Percentiles rank a stretch among this genome's conserved stretches.
Evolutionary conservation across 2,888 invertebrate genomes (phyloP).

Genomic region (Acleris holmiana): DNA sequence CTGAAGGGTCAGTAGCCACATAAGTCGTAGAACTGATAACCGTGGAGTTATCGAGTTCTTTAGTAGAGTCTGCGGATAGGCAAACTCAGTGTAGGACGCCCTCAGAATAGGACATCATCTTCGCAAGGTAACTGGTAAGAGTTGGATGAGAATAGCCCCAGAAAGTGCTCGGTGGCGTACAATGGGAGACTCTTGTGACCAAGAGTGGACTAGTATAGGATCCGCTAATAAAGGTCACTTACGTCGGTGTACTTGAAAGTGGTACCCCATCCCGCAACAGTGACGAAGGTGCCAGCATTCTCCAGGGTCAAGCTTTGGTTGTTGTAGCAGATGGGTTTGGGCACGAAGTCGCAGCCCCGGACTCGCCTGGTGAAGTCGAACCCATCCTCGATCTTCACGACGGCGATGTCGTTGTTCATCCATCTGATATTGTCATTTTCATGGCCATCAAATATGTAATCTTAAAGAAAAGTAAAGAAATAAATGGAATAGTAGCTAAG

Average conservation of each 20-base stretch:
- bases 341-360: constrained; percentile 69
- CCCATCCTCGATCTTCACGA: constrained; percentile 71
- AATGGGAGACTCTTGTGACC: too few species aligned
- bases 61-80: too few species aligned
- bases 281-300: constrained; percentile 61
- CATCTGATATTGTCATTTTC: constrained; percentile 74
- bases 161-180: too few species aligned
- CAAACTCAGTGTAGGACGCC: too few species aligned
- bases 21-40: too few species aligned
- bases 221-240: constrained; percentile 41
- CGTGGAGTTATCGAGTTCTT: too few species aligned
- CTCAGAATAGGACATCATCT: too few species aligned
- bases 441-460: constrained; percentile 73
- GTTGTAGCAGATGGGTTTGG: constrained; percentile 70
- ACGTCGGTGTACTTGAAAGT: constrained; percentile 68
- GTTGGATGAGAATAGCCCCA: too few species aligned
- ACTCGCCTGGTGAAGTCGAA: constrained; percentile 69
- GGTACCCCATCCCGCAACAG: constrained; percentile 73
- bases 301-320: constrained; percentile 70
- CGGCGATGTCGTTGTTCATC: constrained; percentile 78
- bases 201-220: too few species aligned
- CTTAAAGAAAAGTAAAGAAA: constrained; percentile 45
- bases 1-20: too few species aligned
- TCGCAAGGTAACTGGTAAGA: too few species aligned
- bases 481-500: too few species aligned